Base-by-base conservation (phyloP, 2,113 vertebrate genomes). In the Panurus biarmicus region DNA sequence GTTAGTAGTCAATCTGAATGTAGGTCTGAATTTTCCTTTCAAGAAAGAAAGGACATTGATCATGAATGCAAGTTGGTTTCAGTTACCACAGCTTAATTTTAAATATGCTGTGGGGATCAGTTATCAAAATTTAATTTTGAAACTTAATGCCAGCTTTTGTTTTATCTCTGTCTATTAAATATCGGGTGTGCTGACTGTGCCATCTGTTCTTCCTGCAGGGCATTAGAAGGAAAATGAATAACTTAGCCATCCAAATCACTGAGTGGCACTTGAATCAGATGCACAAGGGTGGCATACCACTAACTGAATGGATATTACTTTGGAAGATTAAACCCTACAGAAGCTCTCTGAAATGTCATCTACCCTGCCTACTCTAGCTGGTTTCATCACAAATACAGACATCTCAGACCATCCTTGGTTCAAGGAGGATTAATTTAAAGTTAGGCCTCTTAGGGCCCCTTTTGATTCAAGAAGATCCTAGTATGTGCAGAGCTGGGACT, bases 301-400 rank as follows among this genome's bases (percentile, higher is more conserved):
- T 73, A 85, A 74, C 79, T 48, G 38, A 73, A 78, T 80, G 44
- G 38, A 56, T 95, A 58, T 14, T 94, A 61, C n/a, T 90, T 85
- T 90, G 51, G 66, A 89, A 85, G 58, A 94, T 58, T 50, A 74
- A 28, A 57, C 21, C 83, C 44, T 90, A 18, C 9, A 51, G 87
- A 90, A 92, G 47, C 44, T 90, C 56, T 91, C 91, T 83, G 94
- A 90, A 92, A 93, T 71, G 29, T 28, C 51, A 50, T 38, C 78
- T 51, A n/a, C 57, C 14, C 83, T 66, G 44, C 60, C 57, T 76
- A 15, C 23, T 70, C 40, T 61, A 57, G 36, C 33, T 33, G 50
- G 35, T 80, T 94, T 45, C 61, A 53, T 91, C 36, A 88, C 20
- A 53, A 70, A 84, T 33, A 47, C 19, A 50, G 61, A 38, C 36